phyloP scores from a whole-genome alignment of 2,797 vertebrate species.

The Phataginus tricuspis region DNA sequence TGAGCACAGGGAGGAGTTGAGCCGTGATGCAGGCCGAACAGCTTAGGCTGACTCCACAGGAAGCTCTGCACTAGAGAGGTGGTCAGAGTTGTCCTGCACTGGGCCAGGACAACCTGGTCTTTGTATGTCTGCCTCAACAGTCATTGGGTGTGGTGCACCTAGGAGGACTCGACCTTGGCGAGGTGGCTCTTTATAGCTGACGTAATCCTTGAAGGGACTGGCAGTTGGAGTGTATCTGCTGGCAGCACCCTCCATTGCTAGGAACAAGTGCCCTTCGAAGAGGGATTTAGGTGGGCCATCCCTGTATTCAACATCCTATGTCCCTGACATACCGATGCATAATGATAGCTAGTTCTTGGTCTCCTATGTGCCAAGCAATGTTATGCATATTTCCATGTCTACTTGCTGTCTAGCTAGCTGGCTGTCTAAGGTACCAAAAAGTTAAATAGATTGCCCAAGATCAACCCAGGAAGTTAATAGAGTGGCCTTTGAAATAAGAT shows the following conservation, averaged over 20 bases:
- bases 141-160: not conserved
- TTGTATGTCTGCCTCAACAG: not conserved
- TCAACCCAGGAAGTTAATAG: not conserved
- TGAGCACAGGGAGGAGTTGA: not conserved
- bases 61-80: not conserved
- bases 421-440: not conserved
- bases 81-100: not conserved
- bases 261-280: not conserved
- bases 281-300: not conserved
- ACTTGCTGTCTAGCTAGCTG: not conserved
- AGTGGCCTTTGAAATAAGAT: not conserved
- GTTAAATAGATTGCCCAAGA: not conserved
- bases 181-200: not conserved
- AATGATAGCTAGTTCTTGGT: not conserved
- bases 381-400: not conserved
- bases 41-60: not conserved
- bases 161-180: not conserved
- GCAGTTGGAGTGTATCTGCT: not conserved
- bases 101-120: not conserved
- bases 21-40: not conserved
- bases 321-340: not conserved
- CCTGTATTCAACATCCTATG: not conserved
- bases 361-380: not conserved
- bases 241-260: not conserved
- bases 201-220: not conserved